Evolutionary conservation across 2,113 vertebrate species (phyloP), one percentile per base, ranked within the genome.

Genomic region (Alligator mississippiensis): DNA sequence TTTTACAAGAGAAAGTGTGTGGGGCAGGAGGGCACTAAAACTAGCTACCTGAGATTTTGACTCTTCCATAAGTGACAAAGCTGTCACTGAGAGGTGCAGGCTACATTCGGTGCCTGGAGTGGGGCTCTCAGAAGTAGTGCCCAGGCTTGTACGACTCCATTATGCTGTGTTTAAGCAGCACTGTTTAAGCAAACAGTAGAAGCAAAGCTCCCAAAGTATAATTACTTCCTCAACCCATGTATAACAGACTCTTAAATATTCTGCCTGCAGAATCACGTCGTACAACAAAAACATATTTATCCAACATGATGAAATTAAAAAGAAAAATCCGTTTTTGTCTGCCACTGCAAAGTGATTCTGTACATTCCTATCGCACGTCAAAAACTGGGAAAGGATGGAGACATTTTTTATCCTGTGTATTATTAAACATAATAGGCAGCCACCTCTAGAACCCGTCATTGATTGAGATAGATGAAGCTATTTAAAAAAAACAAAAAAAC

Each of bases 391-490:
- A 34, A 87, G 34, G 84, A 93, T 2, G 1, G 55, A 64, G 21
- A 60, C 58, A 66, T 91, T 93, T 93, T 87, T 28, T 47, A 93
- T 83, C 74, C 74, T 62, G 63, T 90, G 79, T 95, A 80, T 97
- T 97, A 97, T 96, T 97, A 97, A 97, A 97, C 97, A 97, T 98
- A 98, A 97, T 97, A 96, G 97, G 96, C 94, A 92, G 92, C 94
- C 93, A 96, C 97, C 98, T 97, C 98, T 97, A 94, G 92, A 97
- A 96, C 95, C 96, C 95, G 97, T 97, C 97, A 98, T 94, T 98
- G 98, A 99, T 98, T 97, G 98, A 98, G 98, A 98, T 97, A 97
- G 97, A 99, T 98, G 98, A 98, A 94, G 96, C 97, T 97, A 97
- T 98, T 98, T 97, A 96, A 92, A 11, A 79, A 17, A 15, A 58